Evolutionary conservation across 2,888 invertebrate genomes (phyloP).

Genomic region (Myathropa florea): DNA sequence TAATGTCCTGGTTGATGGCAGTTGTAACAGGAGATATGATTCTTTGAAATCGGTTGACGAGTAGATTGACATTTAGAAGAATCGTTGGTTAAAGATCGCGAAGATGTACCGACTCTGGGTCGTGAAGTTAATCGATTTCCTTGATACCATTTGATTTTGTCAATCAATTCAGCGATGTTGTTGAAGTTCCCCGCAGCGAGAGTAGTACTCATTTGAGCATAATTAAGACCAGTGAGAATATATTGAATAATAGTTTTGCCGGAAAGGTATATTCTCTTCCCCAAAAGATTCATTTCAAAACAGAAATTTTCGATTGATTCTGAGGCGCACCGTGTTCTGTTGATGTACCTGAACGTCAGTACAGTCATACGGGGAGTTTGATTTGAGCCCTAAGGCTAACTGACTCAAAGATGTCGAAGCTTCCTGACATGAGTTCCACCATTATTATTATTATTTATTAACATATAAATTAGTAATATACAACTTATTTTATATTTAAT

Average conservation of each 20-base stretch:
- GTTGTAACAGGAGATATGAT: neutral
- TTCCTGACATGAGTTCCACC: neutral
- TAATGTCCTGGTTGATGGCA: neutral
- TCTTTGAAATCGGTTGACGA: neutral
- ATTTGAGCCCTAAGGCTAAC: no score
- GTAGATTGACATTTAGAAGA: neutral
- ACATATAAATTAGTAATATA: no score
- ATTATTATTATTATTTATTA: no score
- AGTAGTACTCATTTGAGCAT: slow-evolving; percentile 5
- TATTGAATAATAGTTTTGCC: slow-evolving; percentile 2
- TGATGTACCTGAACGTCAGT: neutral
- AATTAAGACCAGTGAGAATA: slow-evolving; percentile 4
- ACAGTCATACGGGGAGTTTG: no score
- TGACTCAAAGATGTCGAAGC: neutral
- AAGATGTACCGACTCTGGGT: neutral
- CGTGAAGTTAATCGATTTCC: neutral
- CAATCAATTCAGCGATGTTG: slow-evolving; percentile 8
- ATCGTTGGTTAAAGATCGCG: neutral
- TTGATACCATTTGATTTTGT: slow-evolving; percentile 15
- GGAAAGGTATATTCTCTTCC: slow-evolving; percentile 3
- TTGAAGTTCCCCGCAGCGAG: slow-evolving; percentile 2
- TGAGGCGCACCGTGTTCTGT: neutral
- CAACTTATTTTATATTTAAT: no score
- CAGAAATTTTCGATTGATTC: neutral
- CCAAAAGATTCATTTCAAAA: slow-evolving; percentile 2